Conservation (phyloP, 2,113 vertebrate genomes). For the Galeopterus variegatus region DNA sequence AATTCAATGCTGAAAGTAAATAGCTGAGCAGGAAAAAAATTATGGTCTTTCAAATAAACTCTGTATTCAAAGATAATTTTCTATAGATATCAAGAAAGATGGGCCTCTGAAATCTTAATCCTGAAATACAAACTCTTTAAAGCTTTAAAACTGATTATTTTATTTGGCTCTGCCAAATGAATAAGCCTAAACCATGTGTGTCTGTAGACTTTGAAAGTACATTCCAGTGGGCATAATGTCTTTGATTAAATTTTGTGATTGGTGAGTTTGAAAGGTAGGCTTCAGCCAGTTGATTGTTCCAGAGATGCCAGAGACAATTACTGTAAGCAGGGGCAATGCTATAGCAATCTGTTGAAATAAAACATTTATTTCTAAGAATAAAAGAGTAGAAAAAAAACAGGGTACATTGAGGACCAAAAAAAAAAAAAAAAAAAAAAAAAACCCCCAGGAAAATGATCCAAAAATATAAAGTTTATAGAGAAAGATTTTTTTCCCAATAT, state of each 20-base stretch:
- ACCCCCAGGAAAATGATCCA: not conserved
- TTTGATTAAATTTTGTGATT: slow-evolving; percentile 38
- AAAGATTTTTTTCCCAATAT: not conserved
- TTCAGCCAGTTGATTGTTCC: not conserved
- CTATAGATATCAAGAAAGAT: slow-evolving; percentile 22
- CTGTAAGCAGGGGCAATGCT: not conserved
- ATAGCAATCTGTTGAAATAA: slow-evolving; percentile 9
- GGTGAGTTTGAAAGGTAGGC: not conserved
- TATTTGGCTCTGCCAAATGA: not conserved
- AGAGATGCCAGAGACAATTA: not conserved
- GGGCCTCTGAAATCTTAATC: slow-evolving; percentile 3
- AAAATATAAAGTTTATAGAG: not conserved
- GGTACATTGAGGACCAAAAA: not conserved
- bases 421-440: slow-evolving; percentile 59
- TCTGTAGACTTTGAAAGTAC: not conserved
- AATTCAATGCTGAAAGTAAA: slow-evolving; percentile 42
- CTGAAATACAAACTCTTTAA: slow-evolving; percentile 18
- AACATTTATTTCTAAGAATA: slow-evolving; percentile 17
- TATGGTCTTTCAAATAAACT: slow-evolving; percentile 26
- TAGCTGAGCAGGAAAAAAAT: not conserved
- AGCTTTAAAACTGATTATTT: not conserved
- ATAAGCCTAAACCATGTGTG: not conserved
- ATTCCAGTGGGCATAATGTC: not conserved
- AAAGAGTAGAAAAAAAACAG: slow-evolving; percentile 21
- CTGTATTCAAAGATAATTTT: slow-evolving; percentile 38